Percentiles rank a stretch among this genome's conserved stretches.
Conservation (phyloP, 2,797 vertebrate species). For the Cheirogaleus major region DNA sequence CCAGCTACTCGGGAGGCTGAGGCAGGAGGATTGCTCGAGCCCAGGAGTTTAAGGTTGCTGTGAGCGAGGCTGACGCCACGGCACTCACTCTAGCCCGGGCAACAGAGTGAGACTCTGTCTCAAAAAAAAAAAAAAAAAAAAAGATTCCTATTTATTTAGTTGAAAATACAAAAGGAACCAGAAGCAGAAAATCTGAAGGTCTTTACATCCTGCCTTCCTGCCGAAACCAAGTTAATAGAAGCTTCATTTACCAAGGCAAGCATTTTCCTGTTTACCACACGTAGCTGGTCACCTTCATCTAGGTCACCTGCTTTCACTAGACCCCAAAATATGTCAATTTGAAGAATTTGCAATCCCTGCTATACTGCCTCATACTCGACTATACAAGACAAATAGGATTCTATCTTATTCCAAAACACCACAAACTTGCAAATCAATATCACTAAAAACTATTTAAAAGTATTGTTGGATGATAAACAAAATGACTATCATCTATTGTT, state of each 20-base stretch:
- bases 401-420: background rate
- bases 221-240: background rate
- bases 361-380: background rate
- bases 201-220: background rate
- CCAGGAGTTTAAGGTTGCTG: too few relatives aligned
- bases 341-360: background rate
- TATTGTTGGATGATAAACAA: background rate
- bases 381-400: background rate
- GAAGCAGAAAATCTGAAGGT: background rate
- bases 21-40: too few relatives aligned
- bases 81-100: too few relatives aligned
- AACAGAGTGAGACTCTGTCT: too few relatives aligned
- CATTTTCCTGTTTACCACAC: background rate
- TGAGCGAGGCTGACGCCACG: too few relatives aligned
- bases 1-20: too few relatives aligned
- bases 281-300: background rate
- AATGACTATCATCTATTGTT: background rate
- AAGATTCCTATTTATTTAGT: background rate
- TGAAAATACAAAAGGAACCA: background rate
- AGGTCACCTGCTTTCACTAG: background rate
- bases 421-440: slow-evolving; percentile 35
- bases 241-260: background rate
- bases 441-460: background rate
- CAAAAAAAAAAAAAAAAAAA: too few relatives aligned
- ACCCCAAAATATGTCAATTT: background rate